Conservation (phyloP, 2,797 vertebrate genomes). For the Knipowitschia caucasica region DNA sequence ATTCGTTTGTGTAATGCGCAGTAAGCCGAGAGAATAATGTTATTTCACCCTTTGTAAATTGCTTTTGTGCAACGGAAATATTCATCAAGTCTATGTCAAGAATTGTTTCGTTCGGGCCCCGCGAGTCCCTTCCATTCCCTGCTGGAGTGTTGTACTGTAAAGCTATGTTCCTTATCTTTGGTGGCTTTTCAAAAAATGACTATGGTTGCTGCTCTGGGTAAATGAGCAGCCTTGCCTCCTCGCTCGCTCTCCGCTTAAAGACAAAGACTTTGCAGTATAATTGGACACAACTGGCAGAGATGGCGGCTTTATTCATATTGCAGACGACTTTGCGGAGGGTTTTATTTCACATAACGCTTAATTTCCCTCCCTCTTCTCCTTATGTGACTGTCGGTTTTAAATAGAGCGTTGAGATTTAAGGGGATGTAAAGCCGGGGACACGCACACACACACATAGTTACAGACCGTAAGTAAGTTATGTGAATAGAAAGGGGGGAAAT, state of each 20-base stretch:
- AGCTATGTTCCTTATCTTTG: constrained; percentile 58
- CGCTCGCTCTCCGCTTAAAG: constrained; percentile 38
- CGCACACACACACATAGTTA: constrained; percentile 13
- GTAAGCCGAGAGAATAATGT: constrained; percentile 48
- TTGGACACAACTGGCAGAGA: constrained; percentile 55
- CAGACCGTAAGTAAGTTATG: constrained; percentile 11
- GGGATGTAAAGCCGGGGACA: constrained; percentile 23
- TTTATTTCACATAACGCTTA: constrained; percentile 53
- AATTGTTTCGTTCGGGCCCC: constrained; percentile 54
- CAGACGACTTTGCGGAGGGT: constrained; percentile 32
- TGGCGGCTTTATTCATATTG: constrained; percentile 47
- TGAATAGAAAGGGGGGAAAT: constrained; percentile 16
- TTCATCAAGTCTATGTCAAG: constrained; percentile 58
- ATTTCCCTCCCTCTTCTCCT: constrained; percentile 16
- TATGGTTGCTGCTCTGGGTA: constrained; percentile 48
- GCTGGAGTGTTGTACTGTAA: constrained; percentile 45
- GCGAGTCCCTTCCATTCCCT: constrained; percentile 52
- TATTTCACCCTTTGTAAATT: constrained; percentile 55
- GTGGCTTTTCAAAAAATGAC: constrained; percentile 55
- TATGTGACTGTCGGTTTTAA: constrained; percentile 34
- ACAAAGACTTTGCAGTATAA: constrained; percentile 66
- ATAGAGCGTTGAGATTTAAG: constrained; percentile 39
- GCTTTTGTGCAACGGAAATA: constrained; percentile 56
- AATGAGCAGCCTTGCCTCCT: constrained; percentile 56
- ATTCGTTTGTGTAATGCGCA: constrained; percentile 41